Evolutionary conservation across 30 jellyfish, hydroid and myxozoan genomes (phyloP), one percentile per base, ranked within the genome.

Genomic region (Mastigias papua): DNA sequence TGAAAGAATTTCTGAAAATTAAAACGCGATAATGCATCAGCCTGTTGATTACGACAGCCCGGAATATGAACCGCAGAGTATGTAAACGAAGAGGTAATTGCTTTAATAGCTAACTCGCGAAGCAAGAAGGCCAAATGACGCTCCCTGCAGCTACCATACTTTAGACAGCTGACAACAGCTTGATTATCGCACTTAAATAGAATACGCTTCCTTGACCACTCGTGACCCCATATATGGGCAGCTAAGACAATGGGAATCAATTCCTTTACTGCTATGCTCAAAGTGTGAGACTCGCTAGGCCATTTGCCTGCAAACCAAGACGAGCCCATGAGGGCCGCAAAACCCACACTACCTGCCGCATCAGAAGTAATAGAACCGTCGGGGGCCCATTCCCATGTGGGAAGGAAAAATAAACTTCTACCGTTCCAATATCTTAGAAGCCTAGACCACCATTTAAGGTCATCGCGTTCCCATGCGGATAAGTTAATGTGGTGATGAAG

Each of bases 261-360:
- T 32, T 77, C 88, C 62, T 77, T 77, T 27, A 46, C 22, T 48
- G 58, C 64, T 25, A 77, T 58, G 42, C 48, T 19, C 2, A 23
- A 5, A 6, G 28, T 1, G 28, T 3, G 7, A 22, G 34, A 1
- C 77, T 17, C 34, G 6, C 29, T 2, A 29, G 77, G 88, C 88
- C 88, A 77, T 22, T 5, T 2, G 1, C 31, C 64, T 1, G 74
- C 60, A 29, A 50, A 25, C 88, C 88, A 77, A 1, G 10, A 31
- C 1, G 31, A 4, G 11, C 25, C 22, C 29, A n/a, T 1, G n/a
- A 25, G 2, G 28, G 61, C 61, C 20, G 48, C 88, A 31, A 50
- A 49, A 48, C 88, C 88, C 42, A 49, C 31, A 30, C 30, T 28
- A 1, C 88, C 88, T 15, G 88, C 28, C 5, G 78, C 77, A 28